phyloP scores from a whole-genome alignment of 2,113 vertebrate genomes.

The Corythaixoides concolor region DNA sequence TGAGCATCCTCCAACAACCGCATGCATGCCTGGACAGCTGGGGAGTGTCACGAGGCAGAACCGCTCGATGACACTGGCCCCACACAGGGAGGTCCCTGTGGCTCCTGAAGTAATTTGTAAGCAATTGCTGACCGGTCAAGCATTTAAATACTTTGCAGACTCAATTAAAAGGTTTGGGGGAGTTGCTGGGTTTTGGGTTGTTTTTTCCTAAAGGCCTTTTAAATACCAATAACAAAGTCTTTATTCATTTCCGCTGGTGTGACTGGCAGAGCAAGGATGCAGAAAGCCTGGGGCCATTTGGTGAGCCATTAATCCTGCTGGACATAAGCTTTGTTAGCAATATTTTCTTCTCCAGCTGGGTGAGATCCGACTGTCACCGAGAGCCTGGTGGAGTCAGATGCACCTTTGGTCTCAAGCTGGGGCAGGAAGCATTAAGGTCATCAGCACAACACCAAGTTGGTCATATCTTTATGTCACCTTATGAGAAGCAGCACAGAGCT shows the following conservation, averaged over 20 bases:
- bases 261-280: conserved; percentile 15
- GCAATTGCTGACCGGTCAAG: conserved; percentile 12
- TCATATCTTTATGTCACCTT: neutral
- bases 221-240: conserved; percentile 13
- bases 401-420: neutral
- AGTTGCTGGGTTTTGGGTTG: neutral
- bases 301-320: conserved; percentile 56
- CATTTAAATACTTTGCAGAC: conserved; percentile 11
- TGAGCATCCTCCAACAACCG: rapidly evolving
- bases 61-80: neutral
- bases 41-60: neutral
- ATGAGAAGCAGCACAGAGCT: neutral
- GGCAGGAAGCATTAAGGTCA: neutral
- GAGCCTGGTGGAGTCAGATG: neutral
- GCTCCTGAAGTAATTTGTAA: conserved; percentile 53
- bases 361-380: neutral
- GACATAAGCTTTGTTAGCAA: conserved; percentile 16
- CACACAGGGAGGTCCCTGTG: neutral
- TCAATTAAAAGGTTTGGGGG: conserved; percentile 40
- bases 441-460: neutral
- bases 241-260: neutral
- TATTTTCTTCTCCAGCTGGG: conserved; percentile 3
- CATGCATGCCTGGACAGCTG: neutral
- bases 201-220: conserved; percentile 9
- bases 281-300: neutral